Base-by-base conservation (phyloP, 2,888 invertebrate genomes). In the Penaeus monodon region DNA sequence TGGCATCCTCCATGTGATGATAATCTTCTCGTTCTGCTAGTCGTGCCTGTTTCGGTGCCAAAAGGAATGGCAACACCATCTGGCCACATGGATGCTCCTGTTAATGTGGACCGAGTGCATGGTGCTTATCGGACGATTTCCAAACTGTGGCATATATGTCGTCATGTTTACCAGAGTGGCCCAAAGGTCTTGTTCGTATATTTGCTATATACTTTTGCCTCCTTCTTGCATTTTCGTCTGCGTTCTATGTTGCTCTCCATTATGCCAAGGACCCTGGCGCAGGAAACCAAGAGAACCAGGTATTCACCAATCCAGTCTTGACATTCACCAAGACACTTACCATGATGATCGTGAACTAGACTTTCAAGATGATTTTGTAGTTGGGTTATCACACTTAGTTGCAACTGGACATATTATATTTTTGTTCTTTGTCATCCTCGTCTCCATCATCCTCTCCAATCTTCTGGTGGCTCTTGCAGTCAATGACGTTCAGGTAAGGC, bases 291-390 rank as follows among this genome's bases (percentile, higher is more conserved):
- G 66, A 79, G 24, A 44, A 83, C 57, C 14, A 24, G 14, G 80
- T 84, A 12, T 84, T 84, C 90, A 93, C 93, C 57, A 92, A 93
- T n/a, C 94, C 94, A 0, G 93, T 93, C 93, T 92, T 93, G 33
- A 93, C 94, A 0, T 91, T 94, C 7, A 93, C 94, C 44, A 94
- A 94, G 90, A 94, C 94, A 0, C 92, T 94, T 73, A 94, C 94
- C 3, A 94, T 94, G 94, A 94, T 94, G 94, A 94, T 94, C 17
- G 94, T 85, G 94, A 94, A 90, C 94, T 94, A 83, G 94, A 94
- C 90, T 94, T 94, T 90, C 92, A 91, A 17, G 92, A 93, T 8
- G 91, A 94, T 17, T 94, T 94, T 82, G 93, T 93, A n/a, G 81
- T 87, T 12, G 85, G 83, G n/a, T 77, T 86, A n/a, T 68, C 68